Evolutionary conservation across 2,888 invertebrate genomes (phyloP).

Genomic region (Lampropteryx suffumata): DNA sequence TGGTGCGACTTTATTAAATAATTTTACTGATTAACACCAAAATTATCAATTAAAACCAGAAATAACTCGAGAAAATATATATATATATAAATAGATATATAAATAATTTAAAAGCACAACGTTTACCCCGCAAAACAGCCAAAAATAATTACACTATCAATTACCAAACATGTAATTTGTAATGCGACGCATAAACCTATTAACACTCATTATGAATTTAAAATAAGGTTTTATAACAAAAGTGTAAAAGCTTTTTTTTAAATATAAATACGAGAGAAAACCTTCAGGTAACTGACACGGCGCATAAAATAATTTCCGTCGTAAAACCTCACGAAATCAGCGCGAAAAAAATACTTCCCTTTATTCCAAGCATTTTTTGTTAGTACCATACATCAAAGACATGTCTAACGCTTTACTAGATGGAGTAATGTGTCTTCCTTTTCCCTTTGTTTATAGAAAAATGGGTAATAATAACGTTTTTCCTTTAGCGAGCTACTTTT

Average conservation of each 20-base stretch:
- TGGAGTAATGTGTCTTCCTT: constrained; percentile 32
- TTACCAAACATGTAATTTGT: too few species aligned
- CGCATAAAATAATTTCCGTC: constrained; percentile 20
- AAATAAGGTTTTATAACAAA: background rate
- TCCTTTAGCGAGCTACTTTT: constrained; percentile 17
- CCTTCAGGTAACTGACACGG: background rate
- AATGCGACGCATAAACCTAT: too few species aligned
- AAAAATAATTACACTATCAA: too few species aligned
- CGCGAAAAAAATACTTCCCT: constrained; percentile 22
- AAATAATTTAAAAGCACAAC: too few species aligned
- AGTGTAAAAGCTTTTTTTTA: background rate
- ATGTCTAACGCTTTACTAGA: constrained; percentile 30
- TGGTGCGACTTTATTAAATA: too few species aligned
- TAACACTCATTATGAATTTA: too few species aligned
- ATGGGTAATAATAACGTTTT: constrained; percentile 30
- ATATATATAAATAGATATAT: too few species aligned
- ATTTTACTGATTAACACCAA: too few species aligned
- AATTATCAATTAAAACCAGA: too few species aligned
- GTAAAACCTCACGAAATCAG: constrained; percentile 24
- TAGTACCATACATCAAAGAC: constrained; percentile 35
- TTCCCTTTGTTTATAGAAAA: constrained; percentile 35
- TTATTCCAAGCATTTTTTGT: constrained; percentile 26
- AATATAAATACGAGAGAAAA: background rate
- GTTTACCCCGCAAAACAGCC: too few species aligned
- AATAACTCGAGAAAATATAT: too few species aligned